Base-by-base conservation (phyloP, 2,888 invertebrate species). In the Meiosimyza platycephala region DNA sequence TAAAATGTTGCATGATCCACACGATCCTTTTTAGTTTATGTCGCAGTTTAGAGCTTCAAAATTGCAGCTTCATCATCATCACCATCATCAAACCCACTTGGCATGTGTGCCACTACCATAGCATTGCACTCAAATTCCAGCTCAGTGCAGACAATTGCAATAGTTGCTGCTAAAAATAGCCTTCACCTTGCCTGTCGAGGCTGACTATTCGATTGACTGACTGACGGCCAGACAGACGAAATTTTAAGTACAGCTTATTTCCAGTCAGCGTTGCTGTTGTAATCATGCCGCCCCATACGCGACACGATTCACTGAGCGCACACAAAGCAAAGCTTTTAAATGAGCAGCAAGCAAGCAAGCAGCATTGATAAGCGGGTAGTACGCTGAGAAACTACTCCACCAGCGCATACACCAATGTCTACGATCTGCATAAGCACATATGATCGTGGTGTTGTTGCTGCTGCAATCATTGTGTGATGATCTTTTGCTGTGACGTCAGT, bases 111-210 rank as follows among this genome's bases (percentile, higher is more conserved):
- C 50, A 63, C 33, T 60, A 15, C 48, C 54, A 40, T 9, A 11
- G 33, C 62, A 47, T 13, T 48, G 9, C 59, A 40, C 18, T 67
- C 13, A 55, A 48, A 5, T 9, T 6, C 47, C 55, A 47, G 18
- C 16, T 47, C 33, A 16, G 9, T 28, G 59, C 59, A 59, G 60
- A 60, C 60, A n/a, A n/a, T 12, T 33, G 60, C 28, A 40, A 40
- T 40, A 11, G 6, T 64, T 18, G 22, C 40, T 54, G 65, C 72
- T 74, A 74, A 74, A 74, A 74, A 74, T 74, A 74, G 69, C 74
- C 74, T 74, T 74, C 74, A 74, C 74, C 74, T 74, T 74, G 74
- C 60, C 68, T 50, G 67, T 40, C 16, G 59, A 9, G 52, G 33
- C 66, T 40, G 47, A 33, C 55, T 33, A 60, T 16, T 48, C 51